These are phyloP conservation scores for Coenonympha arcania DNA, from an alignment of 2,888 invertebrate genomes.

Conservation along the genomic window DNA sequence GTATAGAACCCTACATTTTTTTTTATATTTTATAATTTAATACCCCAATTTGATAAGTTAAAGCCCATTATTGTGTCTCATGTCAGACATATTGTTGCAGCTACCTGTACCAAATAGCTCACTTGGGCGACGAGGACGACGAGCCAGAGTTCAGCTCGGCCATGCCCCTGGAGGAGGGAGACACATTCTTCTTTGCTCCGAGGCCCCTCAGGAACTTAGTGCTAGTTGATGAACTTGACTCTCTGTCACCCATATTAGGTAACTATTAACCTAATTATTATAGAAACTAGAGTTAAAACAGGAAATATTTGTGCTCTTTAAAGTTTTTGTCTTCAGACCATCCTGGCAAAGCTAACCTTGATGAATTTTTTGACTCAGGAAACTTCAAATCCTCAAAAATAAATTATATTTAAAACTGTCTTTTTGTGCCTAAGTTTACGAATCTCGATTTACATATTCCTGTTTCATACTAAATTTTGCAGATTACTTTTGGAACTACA, in stretches of 20 bases:
- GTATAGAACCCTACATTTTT: too few relatives aligned
- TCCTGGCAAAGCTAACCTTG: too few relatives aligned
- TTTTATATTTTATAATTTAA: not conserved
- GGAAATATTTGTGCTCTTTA: too few relatives aligned
- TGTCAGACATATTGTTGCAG: slow-evolving; percentile 67
- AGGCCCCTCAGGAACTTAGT: slow-evolving; percentile 94
- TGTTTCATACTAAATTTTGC: too few relatives aligned
- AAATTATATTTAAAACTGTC: too few relatives aligned
- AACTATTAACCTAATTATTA: slow-evolving; percentile 27
- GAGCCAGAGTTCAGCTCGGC: slow-evolving; percentile 99
- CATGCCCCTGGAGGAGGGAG: slow-evolving; percentile 98
- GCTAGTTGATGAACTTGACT: slow-evolving; percentile 97
- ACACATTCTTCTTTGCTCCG: slow-evolving; percentile 99
- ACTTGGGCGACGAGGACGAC: slow-evolving; percentile 98
- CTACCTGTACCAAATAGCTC: slow-evolving; percentile 98
- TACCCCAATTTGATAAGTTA: not conserved
- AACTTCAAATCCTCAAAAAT: too few relatives aligned
- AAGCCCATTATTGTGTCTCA: not conserved
- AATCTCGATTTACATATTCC: too few relatives aligned
- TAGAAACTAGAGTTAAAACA: too few relatives aligned
- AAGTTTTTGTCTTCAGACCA: too few relatives aligned
- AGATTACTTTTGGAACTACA: too few relatives aligned
- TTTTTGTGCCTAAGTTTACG: too few relatives aligned
- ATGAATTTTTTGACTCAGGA: too few relatives aligned
- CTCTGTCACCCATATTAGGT: slow-evolving; percentile 93